Evolutionary conservation across 1,140 invertebrate species (phyloP), one percentile per base, ranked within the genome.

Genomic region (Ceratosolen fusciceps): DNA sequence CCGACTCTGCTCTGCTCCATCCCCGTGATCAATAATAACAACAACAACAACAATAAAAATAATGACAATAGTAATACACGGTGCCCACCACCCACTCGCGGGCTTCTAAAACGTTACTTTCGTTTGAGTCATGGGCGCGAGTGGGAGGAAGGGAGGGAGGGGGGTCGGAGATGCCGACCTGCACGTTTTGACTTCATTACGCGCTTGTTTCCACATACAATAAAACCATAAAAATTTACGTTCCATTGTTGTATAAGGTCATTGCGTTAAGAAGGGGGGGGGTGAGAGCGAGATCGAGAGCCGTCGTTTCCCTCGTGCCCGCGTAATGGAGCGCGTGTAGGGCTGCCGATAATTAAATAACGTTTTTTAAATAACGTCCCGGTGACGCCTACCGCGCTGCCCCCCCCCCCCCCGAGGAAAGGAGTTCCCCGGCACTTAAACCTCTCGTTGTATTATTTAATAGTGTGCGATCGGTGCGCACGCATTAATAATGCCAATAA

Each of bases 181-280:
- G n/a, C n/a, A n/a, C n/a, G 67, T 77, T 78, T 78, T 72, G 56
- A 79, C 71, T 79, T 79, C 49, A 79, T 79, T 74, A 79, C 9
- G 5, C 58, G 29, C 70, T 54, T 37, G 54, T 62, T 72, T 65
- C 39, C n/a, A n/a, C n/a, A 2, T 65, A 37, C 14, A 16, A 43
- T 72, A 52, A 65, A 49, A 73, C 39, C 56, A 52, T 52, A 72
- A 34, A 29, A 52, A 54, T 77, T 71, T 73, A 62, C 52, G n/a
- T 62, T 47, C n/a, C 43, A 60, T 78, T 78, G 75, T 78, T 65
- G n/a, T n/a, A 70, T 65, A 78, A 73, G 73, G 54, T 60, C 58
- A 56, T 77, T 75, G 24, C 29, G 74, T 65, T 52, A 31, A 62
- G 8, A n/a, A n/a, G n/a, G n/a, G n/a, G n/a, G n/a, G n/a, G n/a